A percentile compares a stretch with the other conserved stretches of the same genome.
Evolutionary conservation across 1,140 invertebrate species (phyloP).

Genomic region (Rhagoletis pomonella): DNA sequence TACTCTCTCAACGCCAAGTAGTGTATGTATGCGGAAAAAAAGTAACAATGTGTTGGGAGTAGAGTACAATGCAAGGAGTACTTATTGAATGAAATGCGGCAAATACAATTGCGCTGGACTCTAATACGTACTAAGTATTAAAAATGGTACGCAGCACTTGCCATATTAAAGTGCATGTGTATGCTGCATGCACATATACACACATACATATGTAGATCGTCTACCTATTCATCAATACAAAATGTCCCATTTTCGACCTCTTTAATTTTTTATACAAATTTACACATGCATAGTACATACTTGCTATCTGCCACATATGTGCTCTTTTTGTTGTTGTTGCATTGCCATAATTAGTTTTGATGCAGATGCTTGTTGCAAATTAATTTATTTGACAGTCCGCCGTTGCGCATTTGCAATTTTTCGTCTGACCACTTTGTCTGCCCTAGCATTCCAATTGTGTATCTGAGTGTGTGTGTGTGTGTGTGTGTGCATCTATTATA

Average conservation of each 20-base stretch:
- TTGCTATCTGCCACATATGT: background rate
- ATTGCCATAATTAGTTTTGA: conserved; percentile 50
- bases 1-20: too few species aligned
- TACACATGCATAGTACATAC: background rate
- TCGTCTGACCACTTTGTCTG: conserved; percentile 17
- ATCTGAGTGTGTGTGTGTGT: background rate
- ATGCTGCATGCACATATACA: background rate
- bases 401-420: conserved; percentile 52
- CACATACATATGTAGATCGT: background rate
- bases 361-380: conserved; percentile 51
- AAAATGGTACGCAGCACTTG: too few species aligned
- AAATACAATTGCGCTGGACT: too few species aligned
- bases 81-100: too few species aligned
- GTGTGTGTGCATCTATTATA: background rate
- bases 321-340: conserved; percentile 17
- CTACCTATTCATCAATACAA: conserved; percentile 43
- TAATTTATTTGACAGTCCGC: conserved; percentile 51
- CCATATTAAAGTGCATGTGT: background rate
- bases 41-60: too few species aligned
- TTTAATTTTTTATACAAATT: background rate
- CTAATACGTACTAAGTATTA: too few species aligned
- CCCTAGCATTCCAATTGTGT: background rate
- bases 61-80: too few species aligned
- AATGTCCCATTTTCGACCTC: conserved; percentile 33
- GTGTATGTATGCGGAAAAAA: too few species aligned